phyloP scores from a whole-genome alignment of 2,113 vertebrate species.

The Nanger granti region DNA sequence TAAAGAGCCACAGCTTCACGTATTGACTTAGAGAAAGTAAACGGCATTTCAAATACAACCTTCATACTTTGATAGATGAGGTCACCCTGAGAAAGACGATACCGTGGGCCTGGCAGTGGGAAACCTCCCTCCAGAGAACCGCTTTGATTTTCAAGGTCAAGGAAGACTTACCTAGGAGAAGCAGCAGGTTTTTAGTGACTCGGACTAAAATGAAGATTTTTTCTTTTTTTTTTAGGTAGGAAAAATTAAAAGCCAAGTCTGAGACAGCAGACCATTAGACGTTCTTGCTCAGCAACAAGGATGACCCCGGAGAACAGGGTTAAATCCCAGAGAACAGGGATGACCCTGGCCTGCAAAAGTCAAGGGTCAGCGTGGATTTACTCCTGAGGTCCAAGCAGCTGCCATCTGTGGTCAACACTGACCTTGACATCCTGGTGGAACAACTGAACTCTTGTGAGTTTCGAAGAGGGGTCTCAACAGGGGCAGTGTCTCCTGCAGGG shows the following conservation, averaged over 20 bases:
- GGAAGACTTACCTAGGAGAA: slow-evolving; percentile 61
- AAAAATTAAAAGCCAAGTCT: background rate
- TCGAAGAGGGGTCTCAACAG: background rate
- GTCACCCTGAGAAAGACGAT: slow-evolving; percentile 78
- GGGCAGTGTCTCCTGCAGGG: background rate
- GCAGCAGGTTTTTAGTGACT: slow-evolving; percentile 10
- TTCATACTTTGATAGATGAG: slow-evolving; percentile 72
- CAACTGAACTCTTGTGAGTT: background rate
- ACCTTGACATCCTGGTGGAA: background rate
- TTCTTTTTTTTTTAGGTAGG: background rate
- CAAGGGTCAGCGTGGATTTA: background rate
- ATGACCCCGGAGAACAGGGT: background rate
- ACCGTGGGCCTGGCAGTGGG: slow-evolving; percentile 52
- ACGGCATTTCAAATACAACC: slow-evolving; percentile 80
- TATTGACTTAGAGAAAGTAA: slow-evolving; percentile 74
- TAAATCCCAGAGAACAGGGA: background rate
- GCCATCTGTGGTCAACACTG: rapidly evolving
- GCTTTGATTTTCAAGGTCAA: slow-evolving; percentile 78
- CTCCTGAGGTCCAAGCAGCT: background rate
- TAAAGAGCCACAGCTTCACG: slow-evolving; percentile 72
- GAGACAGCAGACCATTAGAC: background rate
- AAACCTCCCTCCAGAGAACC: slow-evolving; percentile 66
- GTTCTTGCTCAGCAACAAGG: background rate
- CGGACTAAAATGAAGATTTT: background rate
- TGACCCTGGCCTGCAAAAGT: background rate